Evolutionary conservation across 2,888 invertebrate genomes (phyloP).

Genomic region (Aricia artaxerxes): DNA sequence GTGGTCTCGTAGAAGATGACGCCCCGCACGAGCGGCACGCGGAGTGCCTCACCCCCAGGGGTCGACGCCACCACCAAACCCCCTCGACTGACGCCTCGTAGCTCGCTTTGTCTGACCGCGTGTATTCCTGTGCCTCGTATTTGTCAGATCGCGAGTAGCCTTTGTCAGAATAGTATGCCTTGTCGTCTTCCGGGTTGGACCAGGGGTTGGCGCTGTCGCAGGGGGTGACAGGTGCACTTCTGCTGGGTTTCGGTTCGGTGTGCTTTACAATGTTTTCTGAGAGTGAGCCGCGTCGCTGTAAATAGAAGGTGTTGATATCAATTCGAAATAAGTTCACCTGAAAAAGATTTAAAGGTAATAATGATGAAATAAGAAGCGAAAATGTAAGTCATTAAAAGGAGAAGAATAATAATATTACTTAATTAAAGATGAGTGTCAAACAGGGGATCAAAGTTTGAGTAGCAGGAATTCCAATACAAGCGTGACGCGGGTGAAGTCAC

Average conservation of each 20-base stretch:
- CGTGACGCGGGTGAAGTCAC: too few relatives aligned
- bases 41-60: constrained; percentile 57
- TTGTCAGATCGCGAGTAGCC: constrained; percentile 6
- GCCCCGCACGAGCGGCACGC: constrained; percentile 65
- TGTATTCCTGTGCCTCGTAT: not conserved
- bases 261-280: constrained; percentile 57
- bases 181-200: constrained; percentile 50
- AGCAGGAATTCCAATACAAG: too few relatives aligned
- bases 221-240: constrained; percentile 73
- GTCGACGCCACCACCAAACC: constrained; percentile 59
- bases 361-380: too few relatives aligned
- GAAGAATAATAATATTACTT: too few relatives aligned
- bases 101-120: constrained; percentile 54
- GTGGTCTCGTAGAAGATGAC: constrained; percentile 62
- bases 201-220: constrained; percentile 69
- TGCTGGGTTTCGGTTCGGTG: constrained; percentile 61
- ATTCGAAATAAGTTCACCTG: not conserved
- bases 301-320: constrained; percentile 35
- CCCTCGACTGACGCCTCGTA: constrained; percentile 57
- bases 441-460: too few relatives aligned
- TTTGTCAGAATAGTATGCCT: not conserved
- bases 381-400: too few relatives aligned
- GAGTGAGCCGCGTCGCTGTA: constrained; percentile 71
- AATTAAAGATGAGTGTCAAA: too few relatives aligned
- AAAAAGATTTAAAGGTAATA: too few relatives aligned